Evolutionary conservation across 2,888 invertebrate species (phyloP).

Genomic region (Drosophila differens): DNA sequence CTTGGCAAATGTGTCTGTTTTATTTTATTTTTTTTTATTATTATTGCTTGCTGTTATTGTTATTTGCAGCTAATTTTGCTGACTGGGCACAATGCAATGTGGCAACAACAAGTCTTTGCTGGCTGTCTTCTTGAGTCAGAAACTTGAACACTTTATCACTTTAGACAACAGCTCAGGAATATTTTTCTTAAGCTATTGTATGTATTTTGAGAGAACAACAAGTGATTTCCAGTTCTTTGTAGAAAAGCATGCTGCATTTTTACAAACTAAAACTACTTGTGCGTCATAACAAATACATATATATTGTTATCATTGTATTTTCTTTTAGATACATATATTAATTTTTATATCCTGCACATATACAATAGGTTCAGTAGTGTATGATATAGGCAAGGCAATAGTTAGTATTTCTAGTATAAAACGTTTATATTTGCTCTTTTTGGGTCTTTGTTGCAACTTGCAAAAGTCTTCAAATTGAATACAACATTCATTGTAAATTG

Average conservation of each 20-base stretch:
- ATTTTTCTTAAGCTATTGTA: not conserved
- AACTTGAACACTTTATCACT: not conserved
- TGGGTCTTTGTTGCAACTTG: not conserved
- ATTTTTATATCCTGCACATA: not conserved
- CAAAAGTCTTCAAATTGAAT: not conserved
- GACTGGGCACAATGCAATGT: conserved; percentile 10
- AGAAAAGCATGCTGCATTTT: not conserved
- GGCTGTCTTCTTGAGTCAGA: conserved; percentile 9
- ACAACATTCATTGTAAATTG: not conserved
- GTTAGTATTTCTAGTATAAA: not conserved
- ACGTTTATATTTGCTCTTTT: not conserved
- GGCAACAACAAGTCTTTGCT: conserved; percentile 13
- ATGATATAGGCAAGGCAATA: not conserved
- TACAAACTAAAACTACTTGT: not conserved
- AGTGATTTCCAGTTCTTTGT: not conserved
- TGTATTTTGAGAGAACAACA: not conserved
- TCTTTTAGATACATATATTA: not conserved
- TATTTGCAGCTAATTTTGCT: conserved; percentile 14
- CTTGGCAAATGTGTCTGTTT: conserved; percentile 20
- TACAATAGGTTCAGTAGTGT: not conserved
- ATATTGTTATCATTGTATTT: not conserved
- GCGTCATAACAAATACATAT: not conserved
- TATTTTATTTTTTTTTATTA: not conserved
- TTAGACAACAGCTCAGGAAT: not conserved
- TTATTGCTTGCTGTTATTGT: not conserved